phyloP scores from a whole-genome alignment of 2,888 invertebrate species.

The Apotomis turbidana region DNA sequence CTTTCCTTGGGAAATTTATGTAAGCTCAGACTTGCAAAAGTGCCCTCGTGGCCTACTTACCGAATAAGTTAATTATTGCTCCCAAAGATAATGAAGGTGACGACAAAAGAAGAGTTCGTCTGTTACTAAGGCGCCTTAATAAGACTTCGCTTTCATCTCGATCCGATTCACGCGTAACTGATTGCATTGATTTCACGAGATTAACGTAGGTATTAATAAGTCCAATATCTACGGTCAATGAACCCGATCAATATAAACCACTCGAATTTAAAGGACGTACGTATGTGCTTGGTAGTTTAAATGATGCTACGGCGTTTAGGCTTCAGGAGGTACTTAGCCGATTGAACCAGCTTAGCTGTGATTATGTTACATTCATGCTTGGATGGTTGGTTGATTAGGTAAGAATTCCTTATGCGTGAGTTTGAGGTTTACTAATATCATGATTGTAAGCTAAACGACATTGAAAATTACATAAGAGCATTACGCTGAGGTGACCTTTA shows the following conservation, averaged over 20 bases:
- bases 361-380: not conserved
- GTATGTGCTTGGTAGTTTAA: not conserved
- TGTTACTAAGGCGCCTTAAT: not conserved
- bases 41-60: too few species aligned
- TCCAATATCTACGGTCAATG: not conserved
- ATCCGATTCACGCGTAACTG: not conserved
- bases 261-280: not conserved
- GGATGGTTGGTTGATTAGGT: not conserved
- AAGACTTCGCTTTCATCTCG: not conserved
- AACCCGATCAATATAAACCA: not conserved
- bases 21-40: too few species aligned
- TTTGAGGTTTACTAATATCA: not conserved
- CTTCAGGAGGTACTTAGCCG: not conserved
- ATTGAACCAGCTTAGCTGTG: not conserved
- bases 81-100: too few species aligned
- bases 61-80: too few species aligned
- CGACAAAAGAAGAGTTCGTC: too few species aligned
- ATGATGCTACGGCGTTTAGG: not conserved
- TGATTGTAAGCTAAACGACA: not conserved
- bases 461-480: too few species aligned
- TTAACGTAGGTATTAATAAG: slow-evolving; percentile 10
- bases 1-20: too few species aligned
- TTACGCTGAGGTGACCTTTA: too few species aligned
- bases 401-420: not conserved
- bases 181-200: slow-evolving; percentile 6